A percentile compares a stretch with the other conserved stretches of the same genome.
These are phyloP conservation scores for Mylabris sibirica DNA, from an alignment of 2,888 invertebrate species.

Conservation along the genomic window DNA sequence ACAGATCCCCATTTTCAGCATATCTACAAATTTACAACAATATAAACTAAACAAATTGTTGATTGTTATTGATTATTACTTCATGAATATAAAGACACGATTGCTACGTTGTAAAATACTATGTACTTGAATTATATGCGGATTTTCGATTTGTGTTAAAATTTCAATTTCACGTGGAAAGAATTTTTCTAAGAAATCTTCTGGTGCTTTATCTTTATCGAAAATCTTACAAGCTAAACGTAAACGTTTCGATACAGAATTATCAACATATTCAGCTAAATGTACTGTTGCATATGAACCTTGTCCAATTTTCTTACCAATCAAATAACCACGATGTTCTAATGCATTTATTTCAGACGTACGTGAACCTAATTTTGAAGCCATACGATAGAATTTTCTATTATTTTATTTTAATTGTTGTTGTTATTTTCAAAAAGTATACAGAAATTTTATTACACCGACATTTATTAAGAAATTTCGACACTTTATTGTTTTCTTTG, in stretches of 20 bases:
- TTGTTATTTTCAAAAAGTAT: not conserved
- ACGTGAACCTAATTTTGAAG: constrained; percentile 76
- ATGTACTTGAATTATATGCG: constrained; percentile 89
- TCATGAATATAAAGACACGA: constrained; percentile 89
- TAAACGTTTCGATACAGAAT: constrained; percentile 73
- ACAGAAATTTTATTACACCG: constrained; percentile 26
- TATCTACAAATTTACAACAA: constrained; percentile 58
- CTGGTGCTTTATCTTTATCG: constrained; percentile 86
- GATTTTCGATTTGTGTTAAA: constrained; percentile 86
- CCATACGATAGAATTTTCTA: constrained; percentile 61
- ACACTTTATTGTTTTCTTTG: constrained; percentile 30
- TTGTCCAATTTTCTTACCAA: constrained; percentile 84
- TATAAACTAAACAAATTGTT: not conserved
- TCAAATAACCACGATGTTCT: constrained; percentile 83
- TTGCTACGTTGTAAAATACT: constrained; percentile 84
- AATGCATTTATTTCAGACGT: constrained; percentile 86
- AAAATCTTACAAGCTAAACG: constrained; percentile 90
- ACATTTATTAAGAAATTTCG: constrained; percentile 27
- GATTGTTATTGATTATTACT: constrained; percentile 53
- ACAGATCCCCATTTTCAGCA: constrained; percentile 88
- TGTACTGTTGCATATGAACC: constrained; percentile 92
- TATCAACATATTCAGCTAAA: constrained; percentile 81
- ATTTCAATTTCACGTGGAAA: constrained; percentile 93
- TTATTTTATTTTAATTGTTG: not conserved
- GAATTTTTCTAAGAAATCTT: constrained; percentile 90